Percentiles rank a stretch among this genome's conserved stretches.
Conservation (phyloP, 2,888 invertebrate species). For the Polydrusus tereticollis region DNA sequence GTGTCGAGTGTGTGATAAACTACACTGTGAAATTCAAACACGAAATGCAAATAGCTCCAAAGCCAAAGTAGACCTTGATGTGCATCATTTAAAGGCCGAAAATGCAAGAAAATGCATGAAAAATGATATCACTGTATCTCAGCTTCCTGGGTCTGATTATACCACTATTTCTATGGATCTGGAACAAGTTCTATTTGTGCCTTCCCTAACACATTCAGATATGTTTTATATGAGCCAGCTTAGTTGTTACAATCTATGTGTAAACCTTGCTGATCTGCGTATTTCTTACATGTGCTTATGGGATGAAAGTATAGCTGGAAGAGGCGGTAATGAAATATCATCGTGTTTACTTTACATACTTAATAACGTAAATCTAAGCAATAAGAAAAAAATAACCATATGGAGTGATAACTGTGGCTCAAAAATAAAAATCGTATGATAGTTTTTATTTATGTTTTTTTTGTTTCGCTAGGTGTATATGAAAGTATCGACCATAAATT, state of each 20-base stretch:
- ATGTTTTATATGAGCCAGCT: too few species aligned
- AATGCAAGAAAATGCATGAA: constrained; percentile 6
- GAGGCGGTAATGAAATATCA: too few species aligned
- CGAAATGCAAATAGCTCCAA: not conserved
- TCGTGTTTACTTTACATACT: too few species aligned
- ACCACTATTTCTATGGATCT: too few species aligned
- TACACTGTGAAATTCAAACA: constrained; percentile 10
- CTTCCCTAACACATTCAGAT: too few species aligned
- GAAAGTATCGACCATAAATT: not conserved
- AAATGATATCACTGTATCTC: not conserved
- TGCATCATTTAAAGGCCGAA: constrained; percentile 12
- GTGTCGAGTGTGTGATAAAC: constrained; percentile 12
- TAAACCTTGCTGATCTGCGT: not conserved
- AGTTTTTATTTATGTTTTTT: too few species aligned
- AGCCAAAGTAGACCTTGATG: constrained; percentile 6
- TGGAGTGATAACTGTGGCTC: not conserved
- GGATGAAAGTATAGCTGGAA: too few species aligned
- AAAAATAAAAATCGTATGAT: not conserved
- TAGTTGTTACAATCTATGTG: too few species aligned
- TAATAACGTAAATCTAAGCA: constrained; percentile 4
- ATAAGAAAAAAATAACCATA: too few species aligned
- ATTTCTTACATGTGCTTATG: constrained; percentile 4
- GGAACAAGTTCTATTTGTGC: too few species aligned
- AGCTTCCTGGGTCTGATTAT: too few species aligned
- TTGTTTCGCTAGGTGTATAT: not conserved